A percentile compares a stretch with the other conserved stretches of the same genome.
Evolutionary conservation across 2,113 vertebrate genomes (phyloP).

Genomic region (Psammodynastes pulverulentus): DNA sequence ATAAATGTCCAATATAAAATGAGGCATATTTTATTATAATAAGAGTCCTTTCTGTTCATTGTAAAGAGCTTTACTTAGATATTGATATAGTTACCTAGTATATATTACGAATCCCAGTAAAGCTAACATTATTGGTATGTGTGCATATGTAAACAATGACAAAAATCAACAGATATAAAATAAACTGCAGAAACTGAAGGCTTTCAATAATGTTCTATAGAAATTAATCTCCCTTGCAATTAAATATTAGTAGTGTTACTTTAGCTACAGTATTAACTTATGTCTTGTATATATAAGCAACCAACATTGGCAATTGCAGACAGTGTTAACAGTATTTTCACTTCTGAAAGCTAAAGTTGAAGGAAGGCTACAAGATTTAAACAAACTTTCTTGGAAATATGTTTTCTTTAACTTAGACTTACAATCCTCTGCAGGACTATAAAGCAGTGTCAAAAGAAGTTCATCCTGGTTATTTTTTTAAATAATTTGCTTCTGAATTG

Average conservation of each 20-base stretch:
- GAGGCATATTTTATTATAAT: fast-evolving
- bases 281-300: background rate
- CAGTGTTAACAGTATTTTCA: background rate
- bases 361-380: background rate
- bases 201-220: background rate
- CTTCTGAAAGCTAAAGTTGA: background rate
- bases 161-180: background rate
- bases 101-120: fast-evolving
- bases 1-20: background rate
- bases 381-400: background rate
- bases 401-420: background rate
- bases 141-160: fast-evolving
- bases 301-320: background rate
- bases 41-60: fast-evolving
- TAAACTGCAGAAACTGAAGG: background rate
- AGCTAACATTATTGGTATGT: background rate
- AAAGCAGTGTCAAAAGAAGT: background rate
- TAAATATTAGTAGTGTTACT: fast-evolving
- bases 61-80: background rate
- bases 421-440: background rate
- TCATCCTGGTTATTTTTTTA: background rate
- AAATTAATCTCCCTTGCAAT: background rate
- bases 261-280: background rate
- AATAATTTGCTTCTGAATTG: background rate
- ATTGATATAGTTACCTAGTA: background rate